Base-by-base conservation (phyloP, 2,797 vertebrate species). In the Hemibagrus guttatus region DNA sequence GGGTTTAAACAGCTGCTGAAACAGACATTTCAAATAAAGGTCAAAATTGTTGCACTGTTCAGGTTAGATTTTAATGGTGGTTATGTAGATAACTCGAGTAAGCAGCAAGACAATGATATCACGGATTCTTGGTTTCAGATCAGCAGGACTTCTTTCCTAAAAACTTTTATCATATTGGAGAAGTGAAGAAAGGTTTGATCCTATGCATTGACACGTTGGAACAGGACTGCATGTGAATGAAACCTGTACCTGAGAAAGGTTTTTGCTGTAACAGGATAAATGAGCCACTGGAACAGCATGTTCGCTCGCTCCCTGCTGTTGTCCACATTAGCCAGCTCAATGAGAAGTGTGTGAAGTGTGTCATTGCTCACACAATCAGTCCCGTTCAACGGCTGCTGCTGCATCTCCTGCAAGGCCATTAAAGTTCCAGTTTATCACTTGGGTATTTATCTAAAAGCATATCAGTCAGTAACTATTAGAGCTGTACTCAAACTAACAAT, bases 281-380 rank as follows among this genome's bases (percentile, higher is more conserved):
- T 91, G 68, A 98, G 91, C 98, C 98, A 99, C 84, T 97, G 94
- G 87, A 99, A 98, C 76, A 99, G 94, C 72, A 90, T 93, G 71
- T 91, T 94, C 0, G 97, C 97, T 90, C 97, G 93, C 61, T 95
- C 94, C 88, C 95, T 94, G 94, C 98, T 99, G 95, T 97, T 98
- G 88, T 94, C 95, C 88, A 98, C 91, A 84, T 87, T 93, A 2
- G 89, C 90, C 90, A 99, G 93, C 66, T 94, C 92, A 0, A 86
- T 84, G 71, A 99, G 92, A 42, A 98, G 42, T 59, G 54, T 85
- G 9, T 79, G 86, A 8, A 97, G 91, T n/a, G 92, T 85, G 1
- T 90, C 92, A 8, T 89, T 91, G 13, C 84, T 76, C n/a, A 89
- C 61, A 16, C 79, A 68, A 26, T 68, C 88, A 0, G 63, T 78